A percentile compares a stretch with the other conserved stretches of the same genome.
Conservation (phyloP, 2,797 vertebrate genomes). For the Notamacropus eugenii region DNA sequence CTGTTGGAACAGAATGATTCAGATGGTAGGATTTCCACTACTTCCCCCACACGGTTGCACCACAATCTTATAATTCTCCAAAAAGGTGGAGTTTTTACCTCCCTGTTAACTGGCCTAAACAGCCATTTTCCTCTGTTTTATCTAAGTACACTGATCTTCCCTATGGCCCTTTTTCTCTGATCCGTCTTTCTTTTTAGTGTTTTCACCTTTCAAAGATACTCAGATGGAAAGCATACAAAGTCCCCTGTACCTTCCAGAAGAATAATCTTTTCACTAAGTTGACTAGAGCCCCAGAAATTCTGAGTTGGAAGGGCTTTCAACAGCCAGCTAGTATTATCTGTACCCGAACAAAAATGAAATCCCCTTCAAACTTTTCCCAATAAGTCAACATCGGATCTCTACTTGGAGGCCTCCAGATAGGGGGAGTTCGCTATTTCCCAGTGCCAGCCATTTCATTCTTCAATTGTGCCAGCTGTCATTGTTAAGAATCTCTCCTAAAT, state of each 20-base stretch:
- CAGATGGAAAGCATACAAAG: background rate
- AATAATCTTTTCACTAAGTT: slow-evolving; percentile 34
- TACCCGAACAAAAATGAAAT: background rate
- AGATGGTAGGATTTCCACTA: slow-evolving; percentile 61
- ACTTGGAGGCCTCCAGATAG: background rate
- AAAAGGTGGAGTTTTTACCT: slow-evolving; percentile 52
- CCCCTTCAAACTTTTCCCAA: background rate
- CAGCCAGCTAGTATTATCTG: background rate
- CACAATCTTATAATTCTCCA: slow-evolving; percentile 59
- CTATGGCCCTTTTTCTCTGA: slow-evolving; percentile 31
- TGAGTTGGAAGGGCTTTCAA: background rate
- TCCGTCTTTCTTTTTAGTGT: slow-evolving; percentile 44
- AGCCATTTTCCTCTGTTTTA: slow-evolving; percentile 46
- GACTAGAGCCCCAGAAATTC: slow-evolving; percentile 30
- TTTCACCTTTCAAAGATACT: slow-evolving; percentile 44
- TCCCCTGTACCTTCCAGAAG: slow-evolving; percentile 18
- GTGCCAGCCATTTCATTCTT: background rate
- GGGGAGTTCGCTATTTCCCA: background rate
- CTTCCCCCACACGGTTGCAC: slow-evolving; percentile 66
- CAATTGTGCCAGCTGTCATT: background rate
- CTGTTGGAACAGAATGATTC: slow-evolving; percentile 65
- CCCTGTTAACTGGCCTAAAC: slow-evolving; percentile 50
- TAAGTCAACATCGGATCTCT: no score
- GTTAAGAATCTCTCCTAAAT: background rate
- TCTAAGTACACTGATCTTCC: slow-evolving; percentile 45